Evolutionary conservation across 2,113 vertebrate genomes (phyloP), one percentile per base, ranked within the genome.

Genomic region (Lamprotornis superbus): DNA sequence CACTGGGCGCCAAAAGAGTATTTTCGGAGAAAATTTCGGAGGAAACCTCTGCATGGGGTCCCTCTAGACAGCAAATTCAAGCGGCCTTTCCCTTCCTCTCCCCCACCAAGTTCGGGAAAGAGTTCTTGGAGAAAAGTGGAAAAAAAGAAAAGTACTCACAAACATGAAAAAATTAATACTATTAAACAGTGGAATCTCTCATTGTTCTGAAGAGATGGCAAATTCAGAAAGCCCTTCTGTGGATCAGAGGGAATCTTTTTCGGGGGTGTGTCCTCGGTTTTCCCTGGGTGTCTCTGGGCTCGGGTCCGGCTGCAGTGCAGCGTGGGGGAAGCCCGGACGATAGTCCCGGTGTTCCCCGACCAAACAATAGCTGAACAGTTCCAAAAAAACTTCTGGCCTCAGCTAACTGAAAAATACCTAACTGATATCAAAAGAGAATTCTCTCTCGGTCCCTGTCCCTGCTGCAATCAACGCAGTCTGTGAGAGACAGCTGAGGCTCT

Each of bases 41-140:
- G 28, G 13, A 25, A 60, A 61, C 2, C 9, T 49, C 44, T 8
- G 7, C 37, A 30, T 35, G 15, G 7, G 5, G 4, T 15, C 28
- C 42, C 20, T 37, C 42, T 37, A 37, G n/a, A 76, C 13, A 24
- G 56, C 3, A 60, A 60, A 49, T 60, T 60, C 12, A 19, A 24
- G 20, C 0, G 1, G 42, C 11, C 20, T n/a, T 11, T 33, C 9
- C 20, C 25, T 2, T 0, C 15, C 8, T 9, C 9, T 25, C 8
- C 49, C 8, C 9, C 8, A 11, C n/a, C 2, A 2, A 2, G 7
- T 40, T 50, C 2, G 5, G 46, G 35, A 50, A 49, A 50, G 10
- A 50, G 50, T 61, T 61, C 17, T 16, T 16, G 28, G 28, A 15
- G 35, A 33, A 40, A 50, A 61, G 16, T 39, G 16, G 6, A 27